Percentiles rank a stretch among this genome's conserved stretches.
Evolutionary conservation across 2,797 vertebrate genomes (phyloP).

Genomic region (Choloepus didactylus): DNA sequence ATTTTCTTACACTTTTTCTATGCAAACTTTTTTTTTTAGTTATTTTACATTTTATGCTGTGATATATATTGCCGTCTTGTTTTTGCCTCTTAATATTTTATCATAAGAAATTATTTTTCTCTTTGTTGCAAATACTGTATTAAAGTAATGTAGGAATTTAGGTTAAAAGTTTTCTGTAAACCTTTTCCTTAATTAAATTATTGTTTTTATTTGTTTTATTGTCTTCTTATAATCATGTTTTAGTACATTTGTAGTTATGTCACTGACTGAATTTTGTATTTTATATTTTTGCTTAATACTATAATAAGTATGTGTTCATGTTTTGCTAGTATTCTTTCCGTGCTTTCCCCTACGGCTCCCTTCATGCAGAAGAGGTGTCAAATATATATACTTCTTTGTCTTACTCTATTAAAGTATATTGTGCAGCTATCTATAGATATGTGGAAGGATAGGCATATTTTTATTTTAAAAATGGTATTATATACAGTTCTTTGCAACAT

Average conservation of each 20-base stretch:
- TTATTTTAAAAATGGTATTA: slow-evolving; percentile 25
- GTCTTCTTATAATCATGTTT: slow-evolving; percentile 5
- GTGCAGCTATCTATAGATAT: background rate
- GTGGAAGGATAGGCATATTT: background rate
- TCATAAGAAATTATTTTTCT: background rate
- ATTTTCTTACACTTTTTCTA: slow-evolving; percentile 32
- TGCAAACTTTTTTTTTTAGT: background rate
- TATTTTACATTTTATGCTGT: background rate
- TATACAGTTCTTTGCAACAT: background rate
- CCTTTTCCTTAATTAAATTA: slow-evolving; percentile 26
- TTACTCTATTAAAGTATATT: background rate
- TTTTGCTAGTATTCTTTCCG: background rate
- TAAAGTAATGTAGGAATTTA: slow-evolving; percentile 12
- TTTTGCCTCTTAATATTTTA: background rate
- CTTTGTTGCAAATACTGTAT: slow-evolving; percentile 15
- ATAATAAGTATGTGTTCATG: background rate
- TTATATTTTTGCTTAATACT: background rate
- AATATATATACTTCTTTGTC: background rate
- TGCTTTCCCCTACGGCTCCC: background rate
- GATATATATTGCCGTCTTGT: background rate
- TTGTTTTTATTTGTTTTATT: slow-evolving; percentile 31
- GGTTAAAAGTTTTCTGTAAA: background rate
- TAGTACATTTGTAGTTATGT: slow-evolving; percentile 19
- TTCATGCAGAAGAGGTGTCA: background rate
- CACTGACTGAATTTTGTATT: background rate